Evolutionary conservation across 2,113 vertebrate genomes (phyloP).

Genomic region (Passer domesticus): DNA sequence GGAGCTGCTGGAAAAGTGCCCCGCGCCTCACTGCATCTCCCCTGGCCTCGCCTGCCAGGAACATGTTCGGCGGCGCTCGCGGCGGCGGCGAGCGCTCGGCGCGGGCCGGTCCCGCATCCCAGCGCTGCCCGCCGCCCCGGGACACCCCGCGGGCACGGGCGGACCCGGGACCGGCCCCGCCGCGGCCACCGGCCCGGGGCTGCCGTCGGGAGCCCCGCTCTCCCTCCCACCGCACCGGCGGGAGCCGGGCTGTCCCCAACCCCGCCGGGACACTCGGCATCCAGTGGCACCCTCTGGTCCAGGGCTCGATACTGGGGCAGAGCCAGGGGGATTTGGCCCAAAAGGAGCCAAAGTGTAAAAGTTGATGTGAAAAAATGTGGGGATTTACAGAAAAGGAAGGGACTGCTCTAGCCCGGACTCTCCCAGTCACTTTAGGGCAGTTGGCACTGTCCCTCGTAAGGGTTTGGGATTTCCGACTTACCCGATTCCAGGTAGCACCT

Average conservation of each 20-base stretch:
- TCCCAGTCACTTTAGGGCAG: not conserved
- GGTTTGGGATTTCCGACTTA: not conserved
- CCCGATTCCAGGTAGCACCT: not conserved
- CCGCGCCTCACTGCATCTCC: constrained; percentile 22
- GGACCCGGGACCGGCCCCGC: not conserved
- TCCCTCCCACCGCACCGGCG: not conserved
- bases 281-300: not conserved
- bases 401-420: rapidly evolving
- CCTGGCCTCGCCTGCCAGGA: constrained; percentile 42
- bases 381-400: not conserved
- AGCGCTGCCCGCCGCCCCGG: not conserved
- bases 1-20: constrained; percentile 51
- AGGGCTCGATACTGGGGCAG: rapidly evolving
- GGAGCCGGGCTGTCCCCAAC: too few species aligned
- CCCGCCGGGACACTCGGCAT: not conserved
- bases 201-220: not conserved
- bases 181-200: too few species aligned
- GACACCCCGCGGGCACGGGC: not conserved
- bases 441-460: not conserved
- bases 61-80: not conserved
- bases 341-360: not conserved
- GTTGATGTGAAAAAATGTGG: not conserved
- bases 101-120: not conserved
- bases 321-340: not conserved
- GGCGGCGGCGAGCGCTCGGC: not conserved